Conservation (phyloP, 2,888 invertebrate species). For the Charanyca ferruginea region DNA sequence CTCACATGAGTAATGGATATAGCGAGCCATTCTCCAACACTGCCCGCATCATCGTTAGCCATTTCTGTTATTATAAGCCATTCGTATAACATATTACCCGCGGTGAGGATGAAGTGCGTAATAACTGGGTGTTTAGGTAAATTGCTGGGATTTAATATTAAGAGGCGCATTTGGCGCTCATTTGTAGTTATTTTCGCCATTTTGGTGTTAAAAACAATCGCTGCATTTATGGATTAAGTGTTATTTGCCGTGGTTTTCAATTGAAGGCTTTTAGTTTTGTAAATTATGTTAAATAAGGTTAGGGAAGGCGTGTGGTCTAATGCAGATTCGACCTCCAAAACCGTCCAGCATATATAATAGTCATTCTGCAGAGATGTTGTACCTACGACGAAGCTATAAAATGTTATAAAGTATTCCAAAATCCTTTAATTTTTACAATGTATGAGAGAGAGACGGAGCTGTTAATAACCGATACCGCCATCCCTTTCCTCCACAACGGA, state of each 20-base stretch:
- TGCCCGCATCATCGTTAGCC: constrained; percentile 71
- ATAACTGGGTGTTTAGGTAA: constrained; percentile 69
- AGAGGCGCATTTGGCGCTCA: constrained; percentile 55
- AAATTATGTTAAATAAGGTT: constrained; percentile 1
- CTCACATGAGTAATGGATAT: constrained; percentile 67
- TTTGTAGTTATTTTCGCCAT: constrained; percentile 47
- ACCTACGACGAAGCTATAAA: not conserved
- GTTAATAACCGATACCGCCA: not conserved
- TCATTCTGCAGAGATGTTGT: not conserved
- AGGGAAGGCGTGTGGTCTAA: constrained; percentile 26
- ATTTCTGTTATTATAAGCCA: constrained; percentile 74
- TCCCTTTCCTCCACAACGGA: not conserved
- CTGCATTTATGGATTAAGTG: constrained; percentile 41
- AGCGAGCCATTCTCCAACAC: constrained; percentile 56
- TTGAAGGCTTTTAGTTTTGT: constrained; percentile 29
- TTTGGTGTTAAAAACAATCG: constrained; percentile 49
- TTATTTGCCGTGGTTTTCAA: constrained; percentile 48
- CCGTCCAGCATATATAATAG: not conserved
- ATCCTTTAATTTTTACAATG: too few relatives aligned
- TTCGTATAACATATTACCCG: constrained; percentile 71
- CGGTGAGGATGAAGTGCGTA: constrained; percentile 61
- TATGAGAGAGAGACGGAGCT: too few relatives aligned
- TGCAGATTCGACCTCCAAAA: not conserved
- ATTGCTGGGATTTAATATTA: constrained; percentile 65
- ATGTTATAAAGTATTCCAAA: too few relatives aligned